Evolutionary conservation across 64 coral and sea anemone species (phyloP).

Genomic region (Platygyra sinensis): DNA sequence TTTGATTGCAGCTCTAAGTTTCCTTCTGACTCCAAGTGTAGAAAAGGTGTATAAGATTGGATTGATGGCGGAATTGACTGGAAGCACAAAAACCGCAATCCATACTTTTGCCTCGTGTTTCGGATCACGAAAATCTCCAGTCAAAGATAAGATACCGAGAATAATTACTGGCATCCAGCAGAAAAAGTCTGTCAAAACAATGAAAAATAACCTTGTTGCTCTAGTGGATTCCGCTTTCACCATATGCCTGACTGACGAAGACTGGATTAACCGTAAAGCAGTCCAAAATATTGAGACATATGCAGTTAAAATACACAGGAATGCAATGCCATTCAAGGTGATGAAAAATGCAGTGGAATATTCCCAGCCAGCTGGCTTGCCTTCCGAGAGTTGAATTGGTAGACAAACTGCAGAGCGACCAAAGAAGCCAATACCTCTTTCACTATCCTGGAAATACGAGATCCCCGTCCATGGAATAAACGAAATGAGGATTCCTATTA

Average conservation of each 20-base stretch:
- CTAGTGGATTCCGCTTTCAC: slow-evolving; percentile 9
- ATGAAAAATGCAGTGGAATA: slow-evolving; percentile 34
- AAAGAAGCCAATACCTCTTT: not conserved
- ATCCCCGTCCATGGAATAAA: slow-evolving; percentile 1
- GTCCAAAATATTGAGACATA: slow-evolving; percentile 23
- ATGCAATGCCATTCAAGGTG: slow-evolving; percentile 23
- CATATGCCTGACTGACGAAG: not conserved
- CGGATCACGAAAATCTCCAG: slow-evolving; percentile 57
- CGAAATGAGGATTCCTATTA: not conserved
- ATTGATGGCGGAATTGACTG: slow-evolving; percentile 52
- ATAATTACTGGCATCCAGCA: slow-evolving; percentile 58
- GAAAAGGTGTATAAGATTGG: slow-evolving; percentile 63
- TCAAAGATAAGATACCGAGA: slow-evolving; percentile 31
- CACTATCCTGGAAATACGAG: not conserved
- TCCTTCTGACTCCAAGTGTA: not conserved
- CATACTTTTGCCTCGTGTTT: slow-evolving; percentile 11
- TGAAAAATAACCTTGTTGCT: slow-evolving; percentile 32
- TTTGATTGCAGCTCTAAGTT: not conserved
- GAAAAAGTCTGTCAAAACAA: slow-evolving; percentile 56
- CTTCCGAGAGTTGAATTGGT: slow-evolving; percentile 19
- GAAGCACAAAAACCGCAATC: slow-evolving; percentile 57
- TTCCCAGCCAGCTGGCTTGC: slow-evolving; percentile 31
- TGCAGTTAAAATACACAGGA: slow-evolving; percentile 33
- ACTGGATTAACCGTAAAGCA: not conserved
- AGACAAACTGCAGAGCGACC: slow-evolving; percentile 22